Evolutionary conservation across 2,888 invertebrate genomes (phyloP).

Genomic region (Oscheius sp.): DNA sequence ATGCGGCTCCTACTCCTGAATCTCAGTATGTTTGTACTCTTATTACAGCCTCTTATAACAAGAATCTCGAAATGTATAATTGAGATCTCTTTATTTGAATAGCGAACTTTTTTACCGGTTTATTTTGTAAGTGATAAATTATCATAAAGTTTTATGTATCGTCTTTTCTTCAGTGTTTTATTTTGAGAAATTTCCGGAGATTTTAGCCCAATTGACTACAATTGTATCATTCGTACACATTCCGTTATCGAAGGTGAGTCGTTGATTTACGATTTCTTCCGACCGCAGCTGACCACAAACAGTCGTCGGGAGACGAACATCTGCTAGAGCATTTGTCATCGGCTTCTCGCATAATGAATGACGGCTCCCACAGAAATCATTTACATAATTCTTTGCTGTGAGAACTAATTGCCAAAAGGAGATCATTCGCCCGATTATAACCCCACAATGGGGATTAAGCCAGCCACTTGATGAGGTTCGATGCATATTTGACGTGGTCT

Average conservation of each 20-base stretch:
- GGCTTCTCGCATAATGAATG: slow-evolving; percentile 32
- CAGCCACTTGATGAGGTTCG: neutral
- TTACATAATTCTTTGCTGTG: slow-evolving; percentile 24
- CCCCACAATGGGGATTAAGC: neutral
- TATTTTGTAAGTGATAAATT: no score
- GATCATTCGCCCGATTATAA: slow-evolving; percentile 2
- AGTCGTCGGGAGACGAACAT: slow-evolving; percentile 12
- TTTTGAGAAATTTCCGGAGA: no score
- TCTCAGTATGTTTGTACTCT: slow-evolving; percentile 13
- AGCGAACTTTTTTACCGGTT: no score
- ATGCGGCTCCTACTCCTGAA: neutral
- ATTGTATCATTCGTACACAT: neutral
- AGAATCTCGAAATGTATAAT: neutral
- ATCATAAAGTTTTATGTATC: no score
- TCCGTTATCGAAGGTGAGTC: neutral
- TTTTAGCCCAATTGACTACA: no score
- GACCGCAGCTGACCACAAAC: neutral
- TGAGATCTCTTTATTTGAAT: no score
- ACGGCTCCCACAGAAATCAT: slow-evolving; percentile 4
- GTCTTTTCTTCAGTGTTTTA: no score
- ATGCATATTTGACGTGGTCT: no score
- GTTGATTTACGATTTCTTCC: neutral
- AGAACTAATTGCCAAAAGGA: slow-evolving; percentile 16
- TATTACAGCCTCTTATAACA: slow-evolving; percentile 22
- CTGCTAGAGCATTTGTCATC: slow-evolving; percentile 31